Percentiles rank a stretch among this genome's conserved stretches.
Conservation (phyloP, 2,113 vertebrate species). For the Motacilla tschutschensis region DNA sequence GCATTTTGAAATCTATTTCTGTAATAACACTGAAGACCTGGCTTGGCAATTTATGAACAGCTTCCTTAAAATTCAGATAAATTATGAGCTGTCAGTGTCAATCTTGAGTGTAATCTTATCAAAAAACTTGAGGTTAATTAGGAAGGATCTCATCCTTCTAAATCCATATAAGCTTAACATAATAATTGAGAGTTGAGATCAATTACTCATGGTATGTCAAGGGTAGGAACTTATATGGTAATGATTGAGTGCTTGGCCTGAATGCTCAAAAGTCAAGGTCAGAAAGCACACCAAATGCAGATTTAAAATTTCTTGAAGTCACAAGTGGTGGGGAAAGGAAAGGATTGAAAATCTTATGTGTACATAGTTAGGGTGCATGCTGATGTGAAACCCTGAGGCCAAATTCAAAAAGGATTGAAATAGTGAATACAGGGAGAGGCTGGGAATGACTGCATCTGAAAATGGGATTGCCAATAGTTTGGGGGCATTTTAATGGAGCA, state of each 20-base stretch:
- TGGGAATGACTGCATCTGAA: neutral
- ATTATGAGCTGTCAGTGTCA: slow-evolving; percentile 61
- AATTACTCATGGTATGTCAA: slow-evolving; percentile 66
- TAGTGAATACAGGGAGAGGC: neutral
- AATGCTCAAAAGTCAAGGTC: slow-evolving; percentile 66
- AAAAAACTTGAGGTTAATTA: slow-evolving; percentile 69
- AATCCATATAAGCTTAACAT: slow-evolving; percentile 66
- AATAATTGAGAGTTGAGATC: slow-evolving; percentile 63
- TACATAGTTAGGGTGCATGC: neutral
- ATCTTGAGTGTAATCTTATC: slow-evolving; percentile 60
- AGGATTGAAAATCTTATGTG: neutral
- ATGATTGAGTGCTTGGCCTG: slow-evolving; percentile 54
- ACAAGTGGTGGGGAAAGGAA: neutral
- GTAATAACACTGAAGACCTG: neutral
- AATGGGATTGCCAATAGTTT: neutral
- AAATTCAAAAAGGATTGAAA: slow-evolving; percentile 4
- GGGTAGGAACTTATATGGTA: slow-evolving; percentile 50
- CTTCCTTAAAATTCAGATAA: slow-evolving; percentile 60
- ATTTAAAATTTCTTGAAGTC: slow-evolving; percentile 31
- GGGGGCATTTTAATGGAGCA: neutral
- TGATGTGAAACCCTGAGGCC: neutral
- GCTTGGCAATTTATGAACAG: slow-evolving; percentile 33
- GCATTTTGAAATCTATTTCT: slow-evolving; percentile 7
- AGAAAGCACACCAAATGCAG: slow-evolving; percentile 38
- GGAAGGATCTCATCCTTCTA: slow-evolving; percentile 62